Conservation (phyloP, 2,888 invertebrate genomes). For the Rotaria macrura region DNA sequence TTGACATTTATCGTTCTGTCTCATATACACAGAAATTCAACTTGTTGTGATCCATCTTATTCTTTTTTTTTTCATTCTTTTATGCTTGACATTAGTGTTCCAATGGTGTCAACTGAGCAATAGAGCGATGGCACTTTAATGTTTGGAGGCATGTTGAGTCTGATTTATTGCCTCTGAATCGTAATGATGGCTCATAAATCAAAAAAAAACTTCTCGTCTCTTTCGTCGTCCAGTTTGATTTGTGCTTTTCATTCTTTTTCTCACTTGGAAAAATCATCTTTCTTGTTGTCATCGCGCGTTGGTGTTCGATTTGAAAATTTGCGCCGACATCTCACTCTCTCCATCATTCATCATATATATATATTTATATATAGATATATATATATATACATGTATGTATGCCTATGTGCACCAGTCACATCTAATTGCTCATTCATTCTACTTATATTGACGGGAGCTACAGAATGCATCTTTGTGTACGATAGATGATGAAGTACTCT, state of each 20-base stretch:
- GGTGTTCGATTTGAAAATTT: not conserved
- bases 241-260: not conserved
- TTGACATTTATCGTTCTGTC: conserved; percentile 7
- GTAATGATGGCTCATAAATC: conserved; percentile 12
- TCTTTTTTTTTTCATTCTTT: not conserved
- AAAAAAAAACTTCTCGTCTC: not conserved
- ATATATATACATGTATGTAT: too few species aligned
- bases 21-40: not conserved
- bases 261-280: not conserved
- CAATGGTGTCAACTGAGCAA: not conserved
- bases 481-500: not conserved
- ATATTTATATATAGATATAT: too few species aligned
- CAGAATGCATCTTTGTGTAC: not conserved
- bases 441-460: not conserved
- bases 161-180: conserved; percentile 5
- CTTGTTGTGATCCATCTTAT: not conserved
- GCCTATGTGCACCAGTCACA: not conserved
- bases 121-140: not conserved
- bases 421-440: not conserved
- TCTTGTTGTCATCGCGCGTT: not conserved
- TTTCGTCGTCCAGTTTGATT: not conserved
- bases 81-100: not conserved
- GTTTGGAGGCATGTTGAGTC: not conserved
- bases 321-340: not conserved
- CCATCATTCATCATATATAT: not conserved